Base-by-base conservation (phyloP, 2,113 vertebrate genomes). In the Sinocyclocheilus anshuiensis region DNA sequence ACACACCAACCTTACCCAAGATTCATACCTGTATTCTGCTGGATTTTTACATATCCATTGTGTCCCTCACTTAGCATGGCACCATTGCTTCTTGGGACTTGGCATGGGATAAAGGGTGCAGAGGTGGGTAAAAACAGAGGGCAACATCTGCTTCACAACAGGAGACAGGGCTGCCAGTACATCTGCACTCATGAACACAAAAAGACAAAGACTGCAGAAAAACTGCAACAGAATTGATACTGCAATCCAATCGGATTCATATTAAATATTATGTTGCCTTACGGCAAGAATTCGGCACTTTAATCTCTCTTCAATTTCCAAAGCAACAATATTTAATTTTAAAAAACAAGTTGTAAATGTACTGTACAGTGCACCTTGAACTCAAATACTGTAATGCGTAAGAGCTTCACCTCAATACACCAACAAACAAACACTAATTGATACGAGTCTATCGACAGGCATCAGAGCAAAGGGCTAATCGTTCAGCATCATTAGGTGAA, bases 401-500 rank as follows among this genome's bases (percentile, higher is more conserved):
- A 13, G 72, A 76, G 50, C 50, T 33, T 78, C 76, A 33, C 16
- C 76, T 78, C 76, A 33, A 36, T 59, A 24, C 39, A 42, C 20
- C 48, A 80, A 80, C 77, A 61, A 39, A 59, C 77, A 77, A 91
- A 85, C 86, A 63, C 61, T 91, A 93, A 95, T 93, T 91, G 92
- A 94, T 93, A 90, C 85, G 84, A 94, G 92, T 85, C 94, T 90
- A 91, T 87, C 88, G 87, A 92, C 93, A 91, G 91, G 91, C 91
- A 92, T 82, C 93, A 93, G 94, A 93, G 94, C 92, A 93, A 93
- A 93, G 90, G 90, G 88, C 89, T 92, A 91, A 95, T 96, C 94
- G 94, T 95, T 94, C 93, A 93, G 93, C 94, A 95, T 95, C 94
- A 96, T 96, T 96, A 96, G 94, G 94, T 93, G 93, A 95, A 96